Evolutionary conservation across 2,113 vertebrate genomes (phyloP).

Genomic region (Poeciliopsis retropinna): DNA sequence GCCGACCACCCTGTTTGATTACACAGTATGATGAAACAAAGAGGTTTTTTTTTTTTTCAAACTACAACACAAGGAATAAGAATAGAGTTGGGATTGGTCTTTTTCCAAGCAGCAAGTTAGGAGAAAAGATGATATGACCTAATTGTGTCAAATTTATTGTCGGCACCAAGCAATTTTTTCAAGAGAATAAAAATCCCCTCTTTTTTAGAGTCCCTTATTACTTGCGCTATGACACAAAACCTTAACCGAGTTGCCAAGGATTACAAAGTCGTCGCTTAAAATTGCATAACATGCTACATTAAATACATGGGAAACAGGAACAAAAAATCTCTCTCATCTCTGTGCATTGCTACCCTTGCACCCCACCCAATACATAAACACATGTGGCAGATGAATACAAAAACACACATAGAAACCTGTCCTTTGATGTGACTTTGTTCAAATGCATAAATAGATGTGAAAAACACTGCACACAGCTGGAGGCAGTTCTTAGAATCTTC

Average conservation of each 20-base stretch:
- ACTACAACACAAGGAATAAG: not conserved
- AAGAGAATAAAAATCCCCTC: constrained; percentile 3
- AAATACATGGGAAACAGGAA: constrained; percentile 60
- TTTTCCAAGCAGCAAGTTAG: constrained; percentile 25
- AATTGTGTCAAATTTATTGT: constrained; percentile 54
- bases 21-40: not conserved
- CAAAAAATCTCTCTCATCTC: constrained; percentile 50
- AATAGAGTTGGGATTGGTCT: constrained; percentile 16
- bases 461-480: constrained; percentile 38
- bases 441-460: constrained; percentile 41
- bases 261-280: constrained; percentile 71
- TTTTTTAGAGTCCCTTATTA: constrained; percentile 25
- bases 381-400: constrained; percentile 66
- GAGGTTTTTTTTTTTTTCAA: not conserved
- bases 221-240: constrained; percentile 51
- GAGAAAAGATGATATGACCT: constrained; percentile 48
- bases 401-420: constrained; percentile 44
- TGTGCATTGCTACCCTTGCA: constrained; percentile 5
- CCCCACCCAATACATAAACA: constrained; percentile 72
- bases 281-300: constrained; percentile 50
- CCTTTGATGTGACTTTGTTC: constrained; percentile 65
- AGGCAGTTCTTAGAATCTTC: constrained; percentile 28
- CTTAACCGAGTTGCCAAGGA: constrained; percentile 59
- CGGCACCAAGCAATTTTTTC: constrained; percentile 6
- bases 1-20: constrained; percentile 9